Evolutionary conservation across 2,888 invertebrate genomes (phyloP), one percentile per base, ranked within the genome.

Genomic region (Hipparchia sbordonii): DNA sequence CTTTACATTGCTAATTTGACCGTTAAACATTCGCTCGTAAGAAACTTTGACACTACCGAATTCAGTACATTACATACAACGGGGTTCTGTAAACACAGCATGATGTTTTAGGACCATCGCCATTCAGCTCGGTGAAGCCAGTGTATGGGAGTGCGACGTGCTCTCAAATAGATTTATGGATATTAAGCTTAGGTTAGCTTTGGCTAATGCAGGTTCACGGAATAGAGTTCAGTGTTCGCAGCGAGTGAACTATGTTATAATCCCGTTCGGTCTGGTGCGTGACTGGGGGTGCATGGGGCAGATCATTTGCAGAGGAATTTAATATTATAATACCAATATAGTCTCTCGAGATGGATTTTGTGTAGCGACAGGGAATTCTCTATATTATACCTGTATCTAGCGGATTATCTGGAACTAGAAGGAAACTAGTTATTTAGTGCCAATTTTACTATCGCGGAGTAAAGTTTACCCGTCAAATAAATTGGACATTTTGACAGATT

Each of bases 131-230:
- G 7, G 61, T n/a, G 61, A 61, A 69, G 61, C 61, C 23, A 46
- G 69, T 23, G 23, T 52, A 61, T 39, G 69, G 52, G 69, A 52
- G 13, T 60, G 48, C 69, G 51, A 61, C 48, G 69, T 69, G 61
- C 69, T 69, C 61, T 51, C 69, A 69, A 60, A 69, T 69, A 69
- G 69, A 69, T 69, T 69, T 61, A 69, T 69, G 68, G 60, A 69
- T 69, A 61, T 69, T 60, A 69, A 69, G 69, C 61, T 61, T 68
- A 69, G 61, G 52, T 69, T 52, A 61, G 52, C 69, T 39, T 33
- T 61, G 23, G 69, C 61, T 69, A 69, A 69, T 61, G 69, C 51
- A 69, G 61, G 57, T 12, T 33, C 48, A 57, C 23, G 23, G 46
- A 10, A 59, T 59, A 33, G 10, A 48, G 67, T 9, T 67, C 45